These are phyloP conservation scores for Cheilosia soror DNA, from an alignment of 2,888 invertebrate genomes.

Conservation along the genomic window DNA sequence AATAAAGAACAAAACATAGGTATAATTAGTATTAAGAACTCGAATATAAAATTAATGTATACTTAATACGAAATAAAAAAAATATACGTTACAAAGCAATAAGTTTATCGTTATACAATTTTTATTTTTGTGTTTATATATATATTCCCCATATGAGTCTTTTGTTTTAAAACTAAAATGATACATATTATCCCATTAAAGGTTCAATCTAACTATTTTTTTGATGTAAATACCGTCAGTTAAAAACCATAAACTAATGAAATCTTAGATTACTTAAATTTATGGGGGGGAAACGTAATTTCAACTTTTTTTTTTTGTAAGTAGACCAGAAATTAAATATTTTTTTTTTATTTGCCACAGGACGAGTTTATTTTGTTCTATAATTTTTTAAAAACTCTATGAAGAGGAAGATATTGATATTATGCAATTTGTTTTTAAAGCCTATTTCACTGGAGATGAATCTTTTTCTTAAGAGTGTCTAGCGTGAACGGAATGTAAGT, in stretches of 20 bases:
- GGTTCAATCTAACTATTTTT: slow-evolving; percentile 14
- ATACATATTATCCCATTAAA: slow-evolving; percentile 24
- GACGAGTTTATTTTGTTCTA: slow-evolving; percentile 6
- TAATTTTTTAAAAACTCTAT: slow-evolving; percentile 9
- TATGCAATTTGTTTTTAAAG: slow-evolving; percentile 8
- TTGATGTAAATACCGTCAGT: slow-evolving; percentile 5
- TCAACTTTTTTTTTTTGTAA: slow-evolving; percentile 6
- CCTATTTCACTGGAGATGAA: slow-evolving; percentile 9
- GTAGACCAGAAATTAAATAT: background rate
- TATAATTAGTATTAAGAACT: slow-evolving; percentile 51
- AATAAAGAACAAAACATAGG: slow-evolving; percentile 35
- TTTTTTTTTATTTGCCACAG: slow-evolving; percentile 35
- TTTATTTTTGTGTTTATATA: slow-evolving; percentile 31
- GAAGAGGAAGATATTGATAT: slow-evolving; percentile 31
- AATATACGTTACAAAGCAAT: slow-evolving; percentile 50
- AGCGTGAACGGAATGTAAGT: slow-evolving; percentile 52
- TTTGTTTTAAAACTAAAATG: slow-evolving; percentile 49
- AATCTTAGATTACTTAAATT: slow-evolving; percentile 8
- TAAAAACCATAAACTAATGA: slow-evolving; percentile 17
- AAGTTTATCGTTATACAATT: slow-evolving; percentile 37
- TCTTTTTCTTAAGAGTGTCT: background rate
- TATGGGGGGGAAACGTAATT: slow-evolving; percentile 6
- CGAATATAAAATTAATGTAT: slow-evolving; percentile 41
- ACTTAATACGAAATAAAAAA: slow-evolving; percentile 23
- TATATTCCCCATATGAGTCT: slow-evolving; percentile 54